Evolutionary conservation across 2,797 vertebrate genomes (phyloP).

Genomic region (Nothura maculosa): DNA sequence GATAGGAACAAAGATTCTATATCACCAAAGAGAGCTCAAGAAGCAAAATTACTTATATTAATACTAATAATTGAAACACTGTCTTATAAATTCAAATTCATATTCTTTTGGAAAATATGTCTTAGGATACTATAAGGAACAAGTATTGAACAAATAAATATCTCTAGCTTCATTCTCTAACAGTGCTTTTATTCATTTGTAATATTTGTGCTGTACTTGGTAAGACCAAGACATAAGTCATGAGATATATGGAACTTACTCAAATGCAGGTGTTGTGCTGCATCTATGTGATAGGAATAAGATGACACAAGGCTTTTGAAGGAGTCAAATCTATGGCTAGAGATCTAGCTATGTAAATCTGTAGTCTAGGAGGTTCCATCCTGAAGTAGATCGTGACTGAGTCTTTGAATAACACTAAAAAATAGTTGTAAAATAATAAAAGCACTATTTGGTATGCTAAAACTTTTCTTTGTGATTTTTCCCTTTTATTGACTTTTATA

Average conservation of each 20-base stretch:
- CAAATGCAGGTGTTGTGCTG: rapidly evolving
- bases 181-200: no score
- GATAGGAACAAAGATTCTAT: background rate
- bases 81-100: background rate
- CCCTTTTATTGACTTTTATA: background rate
- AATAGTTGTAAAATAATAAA: background rate
- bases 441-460: background rate
- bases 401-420: background rate
- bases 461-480: background rate
- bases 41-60: background rate
- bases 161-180: background rate
- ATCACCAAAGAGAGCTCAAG: background rate
- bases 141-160: background rate
- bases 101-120: background rate
- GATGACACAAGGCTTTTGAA: background rate
- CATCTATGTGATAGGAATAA: rapidly evolving
- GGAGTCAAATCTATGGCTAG: rapidly evolving
- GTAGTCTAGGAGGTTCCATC: background rate
- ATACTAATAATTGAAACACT: background rate
- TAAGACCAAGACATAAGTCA: background rate
- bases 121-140: background rate
- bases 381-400: background rate
- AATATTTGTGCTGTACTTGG: rapidly evolving
- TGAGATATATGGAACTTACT: background rate
- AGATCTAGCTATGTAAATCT: background rate